These are phyloP conservation scores for Synanthedon formicaeformis DNA, from an alignment of 2,888 invertebrate species.

Conservation along the genomic window DNA sequence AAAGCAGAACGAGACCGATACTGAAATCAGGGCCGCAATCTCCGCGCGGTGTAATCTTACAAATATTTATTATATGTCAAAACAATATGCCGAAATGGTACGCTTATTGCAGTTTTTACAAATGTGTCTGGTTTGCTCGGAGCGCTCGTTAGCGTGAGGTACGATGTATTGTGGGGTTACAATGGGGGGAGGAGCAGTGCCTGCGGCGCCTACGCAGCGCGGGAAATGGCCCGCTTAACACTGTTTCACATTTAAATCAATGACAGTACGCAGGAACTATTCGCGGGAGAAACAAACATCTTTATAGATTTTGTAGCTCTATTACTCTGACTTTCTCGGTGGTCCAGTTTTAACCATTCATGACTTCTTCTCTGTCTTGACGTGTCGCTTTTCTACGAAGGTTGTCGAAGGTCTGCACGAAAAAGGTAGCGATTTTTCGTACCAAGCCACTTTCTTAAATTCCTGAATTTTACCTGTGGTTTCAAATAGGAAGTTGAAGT, in stretches of 20 bases:
- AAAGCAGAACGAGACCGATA: slow-evolving; percentile 43
- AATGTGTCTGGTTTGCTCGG: slow-evolving; percentile 62
- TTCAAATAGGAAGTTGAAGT: too few species aligned
- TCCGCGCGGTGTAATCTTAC: slow-evolving; percentile 53
- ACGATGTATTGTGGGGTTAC: slow-evolving; percentile 63
- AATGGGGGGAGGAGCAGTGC: slow-evolving; percentile 55
- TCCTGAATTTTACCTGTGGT: too few species aligned
- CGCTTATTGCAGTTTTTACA: slow-evolving; percentile 68
- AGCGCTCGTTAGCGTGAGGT: slow-evolving; percentile 68
- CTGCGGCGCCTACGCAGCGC: slow-evolving; percentile 40
- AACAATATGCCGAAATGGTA: slow-evolving; percentile 69
- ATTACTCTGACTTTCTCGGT: too few species aligned
- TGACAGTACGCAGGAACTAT: slow-evolving; percentile 27
- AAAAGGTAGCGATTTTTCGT: too few species aligned
- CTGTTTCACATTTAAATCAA: slow-evolving; percentile 47
- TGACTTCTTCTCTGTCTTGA: too few species aligned
- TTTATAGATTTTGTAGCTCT: neutral
- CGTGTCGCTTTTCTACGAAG: too few species aligned
- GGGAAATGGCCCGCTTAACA: slow-evolving; percentile 1
- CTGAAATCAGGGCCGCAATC: slow-evolving; percentile 53
- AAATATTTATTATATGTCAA: slow-evolving; percentile 72
- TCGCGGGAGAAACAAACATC: slow-evolving; percentile 13
- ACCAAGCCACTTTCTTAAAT: too few species aligned
- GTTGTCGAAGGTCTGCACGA: too few species aligned
- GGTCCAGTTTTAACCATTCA: too few species aligned